These are phyloP conservation scores for Elysia crispata DNA, from an alignment of 2,888 invertebrate genomes.

Conservation along the genomic window DNA sequence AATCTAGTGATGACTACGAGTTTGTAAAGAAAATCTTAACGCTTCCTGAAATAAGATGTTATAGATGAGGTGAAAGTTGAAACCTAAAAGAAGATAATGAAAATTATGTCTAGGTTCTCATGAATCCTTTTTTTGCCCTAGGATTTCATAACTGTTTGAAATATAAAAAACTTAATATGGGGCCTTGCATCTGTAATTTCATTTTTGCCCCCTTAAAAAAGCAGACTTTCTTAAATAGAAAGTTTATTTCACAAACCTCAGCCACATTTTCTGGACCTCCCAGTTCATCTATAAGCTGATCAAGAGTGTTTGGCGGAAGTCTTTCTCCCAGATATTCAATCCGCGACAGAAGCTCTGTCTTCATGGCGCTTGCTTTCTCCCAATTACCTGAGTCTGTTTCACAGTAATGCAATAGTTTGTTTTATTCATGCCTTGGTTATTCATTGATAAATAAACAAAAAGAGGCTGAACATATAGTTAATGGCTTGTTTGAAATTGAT, in stretches of 20 bases:
- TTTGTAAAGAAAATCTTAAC: too few species aligned
- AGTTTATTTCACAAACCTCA: constrained; percentile 81
- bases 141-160: too few species aligned
- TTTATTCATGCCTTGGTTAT: neutral
- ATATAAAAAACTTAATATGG: too few species aligned
- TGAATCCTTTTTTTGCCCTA: too few species aligned
- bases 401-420: neutral
- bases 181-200: too few species aligned
- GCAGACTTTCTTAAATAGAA: too few species aligned
- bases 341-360: constrained; percentile 90
- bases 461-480: neutral
- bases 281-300: constrained; percentile 97
- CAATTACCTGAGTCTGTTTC: constrained; percentile 80
- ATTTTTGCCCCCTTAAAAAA: too few species aligned
- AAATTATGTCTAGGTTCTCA: too few species aligned
- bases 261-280: constrained; percentile 99
- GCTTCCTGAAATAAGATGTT: too few species aligned
- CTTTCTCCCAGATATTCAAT: constrained; percentile 91
- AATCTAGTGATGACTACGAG: too few species aligned
- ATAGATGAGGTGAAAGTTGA: too few species aligned
- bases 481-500: neutral
- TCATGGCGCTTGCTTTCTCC: constrained; percentile 90
- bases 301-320: constrained; percentile 97
- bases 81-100: too few species aligned
- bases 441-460: neutral